phyloP scores from a whole-genome alignment of 2,888 invertebrate species.

The Anoplius nigerrimus region DNA sequence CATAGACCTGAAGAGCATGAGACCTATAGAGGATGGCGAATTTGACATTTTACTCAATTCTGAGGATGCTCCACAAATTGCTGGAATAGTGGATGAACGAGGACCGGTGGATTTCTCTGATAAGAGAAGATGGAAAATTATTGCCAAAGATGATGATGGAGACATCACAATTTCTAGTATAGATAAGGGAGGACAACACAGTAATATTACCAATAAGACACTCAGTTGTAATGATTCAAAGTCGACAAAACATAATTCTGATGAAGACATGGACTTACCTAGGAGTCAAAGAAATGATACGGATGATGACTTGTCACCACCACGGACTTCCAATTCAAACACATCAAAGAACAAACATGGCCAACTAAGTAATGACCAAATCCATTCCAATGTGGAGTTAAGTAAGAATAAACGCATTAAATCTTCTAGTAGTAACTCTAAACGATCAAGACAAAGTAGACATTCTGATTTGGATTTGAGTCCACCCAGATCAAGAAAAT shows the following conservation, averaged over 20 bases:
- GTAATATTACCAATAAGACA: neutral
- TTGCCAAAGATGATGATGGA: slow-evolving; percentile 67
- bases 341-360: slow-evolving; percentile 27
- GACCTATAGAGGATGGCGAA: slow-evolving; percentile 80
- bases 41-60: slow-evolving; percentile 82
- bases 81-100: slow-evolving; percentile 88
- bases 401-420: neutral
- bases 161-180: slow-evolving; percentile 44
- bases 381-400: too few relatives aligned
- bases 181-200: slow-evolving; percentile 16
- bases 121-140: slow-evolving; percentile 71
- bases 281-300: slow-evolving; percentile 28
- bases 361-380: neutral
- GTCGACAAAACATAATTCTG: slow-evolving; percentile 24
- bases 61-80: slow-evolving; percentile 95
- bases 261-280: slow-evolving; percentile 44
- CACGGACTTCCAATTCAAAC: slow-evolving; percentile 56
- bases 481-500: slow-evolving; percentile 61
- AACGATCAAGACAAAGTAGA: slow-evolving; percentile 31
- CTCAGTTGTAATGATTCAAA: neutral
- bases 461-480: slow-evolving; percentile 69
- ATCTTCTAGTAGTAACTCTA: neutral
- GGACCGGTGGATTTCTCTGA: slow-evolving; percentile 66
- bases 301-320: slow-evolving; percentile 57
- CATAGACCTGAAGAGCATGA: slow-evolving; percentile 80